Percentiles rank a stretch among this genome's conserved stretches.
Evolutionary conservation across 2,797 vertebrate species (phyloP).

Genomic region (Danio albolineatus): DNA sequence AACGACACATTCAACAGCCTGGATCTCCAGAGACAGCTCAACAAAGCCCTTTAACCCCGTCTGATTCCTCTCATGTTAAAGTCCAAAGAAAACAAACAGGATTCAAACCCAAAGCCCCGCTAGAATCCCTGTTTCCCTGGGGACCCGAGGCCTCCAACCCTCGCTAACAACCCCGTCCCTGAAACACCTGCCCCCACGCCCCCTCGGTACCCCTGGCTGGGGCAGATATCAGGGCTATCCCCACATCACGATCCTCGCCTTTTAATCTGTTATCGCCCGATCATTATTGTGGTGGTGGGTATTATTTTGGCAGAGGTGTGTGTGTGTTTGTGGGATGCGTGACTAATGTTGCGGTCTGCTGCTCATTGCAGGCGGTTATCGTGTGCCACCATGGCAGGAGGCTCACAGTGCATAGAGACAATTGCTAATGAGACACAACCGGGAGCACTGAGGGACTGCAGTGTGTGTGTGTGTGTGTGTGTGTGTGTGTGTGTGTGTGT

Average conservation of each 20-base stretch:
- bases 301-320: slow-evolving; percentile 66
- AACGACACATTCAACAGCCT: slow-evolving; percentile 51
- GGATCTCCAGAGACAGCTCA: slow-evolving; percentile 56
- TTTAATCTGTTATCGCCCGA: slow-evolving; percentile 92
- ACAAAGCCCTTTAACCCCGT: slow-evolving; percentile 57
- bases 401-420: slow-evolving; percentile 95
- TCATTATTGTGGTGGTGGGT: slow-evolving; percentile 68
- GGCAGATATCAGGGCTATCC: slow-evolving; percentile 87
- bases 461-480: slow-evolving; percentile 61
- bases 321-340: slow-evolving; percentile 86
- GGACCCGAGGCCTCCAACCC: slow-evolving; percentile 50
- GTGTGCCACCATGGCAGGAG: slow-evolving; percentile 91
- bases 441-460: slow-evolving; percentile 50
- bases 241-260: slow-evolving; percentile 75
- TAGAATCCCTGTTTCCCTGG: slow-evolving; percentile 57
- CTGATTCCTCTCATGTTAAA: slow-evolving; percentile 83
- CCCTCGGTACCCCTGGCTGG: slow-evolving; percentile 82
- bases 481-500: slow-evolving; percentile 63
- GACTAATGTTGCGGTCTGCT: slow-evolving; percentile 99
- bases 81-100: slow-evolving; percentile 70
- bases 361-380: slow-evolving; percentile 97
- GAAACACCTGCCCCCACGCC: slow-evolving; percentile 69
- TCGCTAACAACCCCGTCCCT: slow-evolving; percentile 42
- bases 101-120: slow-evolving; percentile 57
- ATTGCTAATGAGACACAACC: slow-evolving; percentile 90